Evolutionary conservation across 2,113 vertebrate species (phyloP).

Genomic region (Rhynchopsitta pachyrhyncha): DNA sequence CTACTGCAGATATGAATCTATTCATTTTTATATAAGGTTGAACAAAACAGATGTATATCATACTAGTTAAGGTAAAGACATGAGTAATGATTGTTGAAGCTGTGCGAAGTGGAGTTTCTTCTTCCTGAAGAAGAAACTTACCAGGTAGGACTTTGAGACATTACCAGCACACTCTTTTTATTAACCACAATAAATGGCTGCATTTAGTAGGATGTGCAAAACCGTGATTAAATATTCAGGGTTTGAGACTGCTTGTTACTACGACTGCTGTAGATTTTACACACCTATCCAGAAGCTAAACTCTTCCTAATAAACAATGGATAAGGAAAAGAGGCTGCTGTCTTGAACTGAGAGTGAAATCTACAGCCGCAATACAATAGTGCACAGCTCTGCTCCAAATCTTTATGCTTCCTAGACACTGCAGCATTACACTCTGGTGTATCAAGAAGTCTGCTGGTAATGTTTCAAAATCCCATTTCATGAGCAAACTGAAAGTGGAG

Average conservation of each 20-base stretch:
- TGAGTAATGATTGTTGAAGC: conserved; percentile 16
- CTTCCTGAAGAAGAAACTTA: neutral
- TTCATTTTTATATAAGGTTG: neutral
- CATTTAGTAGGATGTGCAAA: conserved; percentile 29
- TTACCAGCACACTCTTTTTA: neutral
- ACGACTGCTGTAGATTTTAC: conserved; percentile 22
- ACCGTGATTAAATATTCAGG: conserved; percentile 32
- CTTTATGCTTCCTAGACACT: conserved; percentile 21
- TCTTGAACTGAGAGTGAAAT: conserved; percentile 31
- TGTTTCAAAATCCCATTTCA: conserved; percentile 29
- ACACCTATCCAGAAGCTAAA: neutral
- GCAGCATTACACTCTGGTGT: neutral
- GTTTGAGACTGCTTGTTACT: neutral
- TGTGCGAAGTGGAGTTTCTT: neutral
- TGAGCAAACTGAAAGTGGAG: conserved; percentile 18
- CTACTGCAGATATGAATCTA: neutral
- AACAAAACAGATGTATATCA: neutral
- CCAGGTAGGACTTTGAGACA: neutral
- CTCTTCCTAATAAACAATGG: neutral
- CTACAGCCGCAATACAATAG: neutral
- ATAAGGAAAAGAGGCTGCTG: neutral
- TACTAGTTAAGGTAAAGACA: neutral
- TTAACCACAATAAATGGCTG: conserved; percentile 38
- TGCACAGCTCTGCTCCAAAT: neutral
- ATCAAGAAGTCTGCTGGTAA: conserved; percentile 11